Conservation (phyloP, 2,113 vertebrate genomes). For the Cochlearius cochlearius region DNA sequence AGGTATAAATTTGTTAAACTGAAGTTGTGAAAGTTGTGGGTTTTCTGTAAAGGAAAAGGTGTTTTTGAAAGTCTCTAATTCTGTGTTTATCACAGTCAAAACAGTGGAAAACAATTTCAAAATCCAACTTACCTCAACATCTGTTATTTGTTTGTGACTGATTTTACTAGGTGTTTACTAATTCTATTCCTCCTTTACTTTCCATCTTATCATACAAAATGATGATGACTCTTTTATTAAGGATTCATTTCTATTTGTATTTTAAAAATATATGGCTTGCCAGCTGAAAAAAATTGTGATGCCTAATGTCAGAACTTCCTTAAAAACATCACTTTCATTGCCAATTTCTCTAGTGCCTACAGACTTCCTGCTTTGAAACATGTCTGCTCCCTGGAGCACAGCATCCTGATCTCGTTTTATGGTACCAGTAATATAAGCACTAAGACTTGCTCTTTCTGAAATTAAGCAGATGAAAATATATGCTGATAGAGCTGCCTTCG, state of each 20-base stretch:
- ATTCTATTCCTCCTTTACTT: background rate
- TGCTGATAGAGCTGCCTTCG: background rate
- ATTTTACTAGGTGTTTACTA: background rate
- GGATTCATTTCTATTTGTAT: background rate
- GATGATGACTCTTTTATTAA: background rate
- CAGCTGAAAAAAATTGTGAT: rapidly evolving
- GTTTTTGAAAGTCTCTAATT: background rate
- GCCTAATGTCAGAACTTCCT: background rate
- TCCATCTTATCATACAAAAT: background rate
- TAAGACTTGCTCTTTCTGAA: background rate
- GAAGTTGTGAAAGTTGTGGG: background rate
- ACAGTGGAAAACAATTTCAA: background rate
- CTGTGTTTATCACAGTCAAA: background rate
- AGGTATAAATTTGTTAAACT: background rate
- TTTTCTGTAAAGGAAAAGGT: background rate
- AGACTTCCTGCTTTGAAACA: background rate
- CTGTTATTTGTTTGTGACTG: background rate
- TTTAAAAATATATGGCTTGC: background rate
- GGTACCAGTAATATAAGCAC: background rate
- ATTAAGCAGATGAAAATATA: background rate
- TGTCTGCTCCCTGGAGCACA: background rate
- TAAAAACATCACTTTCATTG: background rate
- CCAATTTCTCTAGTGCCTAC: background rate
- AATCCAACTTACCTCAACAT: background rate
- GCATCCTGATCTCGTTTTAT: background rate